A percentile compares a stretch with the other conserved stretches of the same genome.
Conservation (phyloP, 2,888 invertebrate species). For the Parasteatoda lunata region DNA sequence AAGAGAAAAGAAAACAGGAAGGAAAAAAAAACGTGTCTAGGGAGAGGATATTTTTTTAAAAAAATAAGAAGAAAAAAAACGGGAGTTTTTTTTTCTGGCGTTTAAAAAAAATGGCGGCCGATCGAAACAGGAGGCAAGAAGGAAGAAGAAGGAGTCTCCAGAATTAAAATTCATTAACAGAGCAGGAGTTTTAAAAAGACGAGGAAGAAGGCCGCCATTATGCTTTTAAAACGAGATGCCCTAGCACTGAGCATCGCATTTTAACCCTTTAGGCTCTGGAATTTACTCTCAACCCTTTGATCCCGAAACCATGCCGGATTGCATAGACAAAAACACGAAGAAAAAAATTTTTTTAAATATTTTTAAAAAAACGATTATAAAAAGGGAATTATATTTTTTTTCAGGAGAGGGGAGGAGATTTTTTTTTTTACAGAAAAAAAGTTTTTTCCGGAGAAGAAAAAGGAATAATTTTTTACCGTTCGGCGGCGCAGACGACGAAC, state of each 20-base stretch:
- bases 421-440: background rate
- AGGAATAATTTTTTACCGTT: slow-evolving; percentile 10
- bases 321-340: background rate
- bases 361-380: background rate
- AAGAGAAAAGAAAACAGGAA: slow-evolving; percentile 1
- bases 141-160: slow-evolving; percentile 57
- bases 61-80: background rate
- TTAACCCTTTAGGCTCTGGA: slow-evolving; percentile 59
- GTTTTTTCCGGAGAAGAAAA: background rate
- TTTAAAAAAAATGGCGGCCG: slow-evolving; percentile 3
- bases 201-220: slow-evolving; percentile 63
- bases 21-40: background rate
- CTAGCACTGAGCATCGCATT: slow-evolving; percentile 7
- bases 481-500: background rate
- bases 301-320: slow-evolving; percentile 37
- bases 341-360: background rate
- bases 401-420: background rate
- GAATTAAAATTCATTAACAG: slow-evolving; percentile 68
- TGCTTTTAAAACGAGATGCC: slow-evolving; percentile 45
- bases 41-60: background rate
- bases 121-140: slow-evolving; percentile 49
- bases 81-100: background rate
- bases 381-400: background rate
- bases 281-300: slow-evolving; percentile 53
- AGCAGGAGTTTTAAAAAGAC: slow-evolving; percentile 53